Conservation (phyloP, 2,113 vertebrate genomes). For the Salvelinus fontinalis region DNA sequence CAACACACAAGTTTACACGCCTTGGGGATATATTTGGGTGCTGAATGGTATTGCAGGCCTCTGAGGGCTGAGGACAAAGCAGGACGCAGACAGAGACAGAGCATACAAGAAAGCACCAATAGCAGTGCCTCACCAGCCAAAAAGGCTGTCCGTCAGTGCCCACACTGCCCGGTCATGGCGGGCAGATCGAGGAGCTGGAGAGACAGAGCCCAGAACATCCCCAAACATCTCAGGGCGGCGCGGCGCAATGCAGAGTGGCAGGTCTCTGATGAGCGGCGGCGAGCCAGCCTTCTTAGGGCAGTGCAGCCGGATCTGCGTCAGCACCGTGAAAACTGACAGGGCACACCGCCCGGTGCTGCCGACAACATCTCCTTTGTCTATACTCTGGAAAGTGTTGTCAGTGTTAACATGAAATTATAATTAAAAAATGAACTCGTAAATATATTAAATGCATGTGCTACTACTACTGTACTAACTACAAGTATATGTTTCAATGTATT, state of each 20-base stretch:
- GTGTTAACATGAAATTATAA: background rate
- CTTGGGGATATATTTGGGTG: background rate
- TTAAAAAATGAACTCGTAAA: background rate
- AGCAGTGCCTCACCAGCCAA: conserved; percentile 22
- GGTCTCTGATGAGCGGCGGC: conserved; percentile 52
- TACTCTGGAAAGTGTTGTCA: background rate
- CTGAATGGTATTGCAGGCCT: background rate
- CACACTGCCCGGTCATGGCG: background rate
- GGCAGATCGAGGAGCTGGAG: conserved; percentile 45
- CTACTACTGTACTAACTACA: too few species aligned
- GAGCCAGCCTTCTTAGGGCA: conserved; percentile 57
- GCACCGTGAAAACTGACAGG: conserved; percentile 37
- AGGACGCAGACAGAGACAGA: conserved; percentile 6
- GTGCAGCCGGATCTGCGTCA: conserved; percentile 51
- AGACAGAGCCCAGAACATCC: conserved; percentile 42
- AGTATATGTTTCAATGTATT: background rate
- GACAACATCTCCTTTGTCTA: conserved; percentile 9
- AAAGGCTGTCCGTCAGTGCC: conserved; percentile 18
- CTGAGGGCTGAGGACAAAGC: background rate
- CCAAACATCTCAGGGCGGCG: conserved; percentile 50
- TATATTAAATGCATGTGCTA: too few species aligned
- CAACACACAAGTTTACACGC: background rate
- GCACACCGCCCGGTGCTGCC: conserved; percentile 24
- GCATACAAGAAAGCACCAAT: conserved; percentile 13
- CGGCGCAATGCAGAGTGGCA: conserved; percentile 59